Base-by-base conservation (phyloP, 64 coral and sea anemone species). In the Stylophora pistillata region DNA sequence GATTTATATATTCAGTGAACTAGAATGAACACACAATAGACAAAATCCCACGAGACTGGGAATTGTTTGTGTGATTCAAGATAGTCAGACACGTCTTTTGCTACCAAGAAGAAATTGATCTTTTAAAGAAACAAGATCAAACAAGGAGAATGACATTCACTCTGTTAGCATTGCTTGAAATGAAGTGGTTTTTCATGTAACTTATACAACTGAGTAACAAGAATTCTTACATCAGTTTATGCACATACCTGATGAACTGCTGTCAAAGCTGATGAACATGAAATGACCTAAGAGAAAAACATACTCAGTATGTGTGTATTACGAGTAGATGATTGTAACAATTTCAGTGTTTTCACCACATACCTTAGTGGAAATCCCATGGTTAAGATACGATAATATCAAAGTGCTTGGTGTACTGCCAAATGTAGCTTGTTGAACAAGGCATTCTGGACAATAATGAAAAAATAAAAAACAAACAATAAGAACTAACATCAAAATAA, bases 381-480 rank as follows among this genome's bases (percentile, higher is more conserved):
- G 87, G 33, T 95, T 95, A 23, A 99, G 86, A 58, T 99, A 99
- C 21, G 97, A 99, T 34, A 99, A 72, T 69, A 99, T 93, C 9
- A 99, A 78, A 29, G 84, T 91, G 29, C 72, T 87, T 59, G 97
- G 97, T 7, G 90, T 99, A 58, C 89, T 99, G 3, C 97, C 97
- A 93, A 99, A 99, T 57, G 97, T 99, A 9, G 97, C 90, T 75
- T 99, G 97, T 64, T 99, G 93, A 58, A 99, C 91, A 23, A 99
- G 90, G 27, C 76, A 92, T 54, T 93, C 97, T 99, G 76, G 18
- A 89, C 80, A 58, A 64, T 60, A 3, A 60, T 60, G 17, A 12
- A 3, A 60, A 60, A 60, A 60, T 15, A 60, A 60, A 60, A 57
- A 60, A 60, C 58, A 60, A 60, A 15, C 4, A 60, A 9, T 18